Conservation (phyloP, 2,797 vertebrate species). For the Neopelma chrysocephalum region DNA sequence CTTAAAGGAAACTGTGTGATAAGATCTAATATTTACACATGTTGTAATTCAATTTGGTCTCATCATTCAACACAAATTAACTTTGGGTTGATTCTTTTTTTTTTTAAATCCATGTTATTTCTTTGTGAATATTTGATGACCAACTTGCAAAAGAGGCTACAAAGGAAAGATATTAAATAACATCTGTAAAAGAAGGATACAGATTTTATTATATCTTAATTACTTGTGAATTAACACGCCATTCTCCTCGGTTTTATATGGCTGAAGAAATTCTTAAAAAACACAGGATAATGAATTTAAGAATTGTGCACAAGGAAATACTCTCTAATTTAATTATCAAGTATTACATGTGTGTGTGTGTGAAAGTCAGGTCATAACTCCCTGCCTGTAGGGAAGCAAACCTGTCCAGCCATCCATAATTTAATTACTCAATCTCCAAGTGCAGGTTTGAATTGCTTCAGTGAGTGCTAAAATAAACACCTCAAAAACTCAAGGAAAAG, state of each 20-base stretch:
- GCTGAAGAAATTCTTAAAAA: not conserved
- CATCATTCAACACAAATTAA: not conserved
- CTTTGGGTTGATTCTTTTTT: not conserved
- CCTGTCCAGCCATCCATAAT: constrained; percentile 7
- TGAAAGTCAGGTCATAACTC: not conserved
- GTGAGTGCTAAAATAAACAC: not conserved
- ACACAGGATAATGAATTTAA: not conserved
- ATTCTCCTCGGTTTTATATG: not conserved
- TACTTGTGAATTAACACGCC: not conserved
- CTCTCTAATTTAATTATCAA: not conserved
- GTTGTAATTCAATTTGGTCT: not conserved
- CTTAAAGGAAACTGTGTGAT: not conserved
- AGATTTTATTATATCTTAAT: not conserved
- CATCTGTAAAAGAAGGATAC: not conserved
- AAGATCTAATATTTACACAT: not conserved
- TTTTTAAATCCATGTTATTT: not conserved
- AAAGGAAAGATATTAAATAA: not conserved
- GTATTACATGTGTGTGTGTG: not conserved
- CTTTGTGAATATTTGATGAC: not conserved
- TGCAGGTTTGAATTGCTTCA: not conserved
- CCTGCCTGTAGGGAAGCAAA: not conserved
- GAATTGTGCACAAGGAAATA: not conserved
- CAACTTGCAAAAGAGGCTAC: not conserved
- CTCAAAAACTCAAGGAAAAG: not conserved
- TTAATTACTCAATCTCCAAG: constrained; percentile 33